Evolutionary conservation across 2,888 invertebrate genomes (phyloP), one percentile per base, ranked within the genome.

Genomic region (Trichacis sp.): DNA sequence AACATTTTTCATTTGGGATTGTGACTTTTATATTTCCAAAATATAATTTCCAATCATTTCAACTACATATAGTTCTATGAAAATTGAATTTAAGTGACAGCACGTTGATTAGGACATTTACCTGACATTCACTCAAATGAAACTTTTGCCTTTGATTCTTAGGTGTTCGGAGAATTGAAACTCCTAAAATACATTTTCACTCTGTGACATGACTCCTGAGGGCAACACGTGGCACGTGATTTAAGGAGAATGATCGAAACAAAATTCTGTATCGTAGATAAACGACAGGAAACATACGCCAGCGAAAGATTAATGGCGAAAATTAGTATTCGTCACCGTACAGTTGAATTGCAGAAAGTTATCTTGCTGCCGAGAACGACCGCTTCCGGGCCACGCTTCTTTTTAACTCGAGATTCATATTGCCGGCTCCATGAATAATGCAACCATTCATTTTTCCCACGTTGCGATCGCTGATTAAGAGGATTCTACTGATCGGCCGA

Each of bases 241-340:
- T 11, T 8, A 30, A 50, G 17, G 43, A 29, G 52, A 11, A 24
- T 52, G 55, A 59, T 53, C 33, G 47, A 33, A 40, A 30, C 43
- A 29, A 60, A 63, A 60, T 67, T 63, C 57, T 54, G 45, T 53
- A 30, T 49, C 38, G 46, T 46, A 65, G 62, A 63, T 65, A 63
- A 65, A 68, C 63, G 65, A 64, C 63, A 64, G 61, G 65, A 66
- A 63, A 50, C 58, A 57, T 63, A 66, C 69, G 66, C 61, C 59
- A 55, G 40, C 38, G 43, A 61, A 74, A 80, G 81, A 82, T 81
- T 80, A 81, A 82, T 80, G 77, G 75, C 63, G 66, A 68, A 72
- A 82, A 82, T 82, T 82, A 81, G 79, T 81, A 81, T 82, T 82
- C 82, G 79, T 80, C 78, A 76, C 74, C 78, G 78, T 81, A 81